Evolutionary conservation across 1,140 invertebrate species (phyloP).

Genomic region (Orchesella cincta): DNA sequence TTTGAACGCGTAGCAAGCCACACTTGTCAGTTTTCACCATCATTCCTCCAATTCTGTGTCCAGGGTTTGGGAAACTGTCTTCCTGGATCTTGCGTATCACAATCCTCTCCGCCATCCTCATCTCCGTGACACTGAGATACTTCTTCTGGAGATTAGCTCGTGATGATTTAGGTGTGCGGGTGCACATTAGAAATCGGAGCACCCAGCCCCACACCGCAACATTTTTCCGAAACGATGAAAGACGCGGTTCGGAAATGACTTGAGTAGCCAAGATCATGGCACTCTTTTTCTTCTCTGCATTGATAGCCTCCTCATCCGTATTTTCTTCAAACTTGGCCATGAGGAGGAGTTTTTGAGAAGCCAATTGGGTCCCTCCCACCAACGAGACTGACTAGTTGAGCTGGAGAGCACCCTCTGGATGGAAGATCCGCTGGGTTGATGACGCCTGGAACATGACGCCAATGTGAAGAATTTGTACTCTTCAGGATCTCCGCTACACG

Average conservation of each 20-base stretch:
- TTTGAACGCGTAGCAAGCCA: background rate
- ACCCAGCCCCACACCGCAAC: background rate
- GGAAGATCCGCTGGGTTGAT: background rate
- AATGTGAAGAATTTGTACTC: background rate
- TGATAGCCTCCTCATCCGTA: background rate
- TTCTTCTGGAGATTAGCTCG: too few species aligned
- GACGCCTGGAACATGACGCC: background rate
- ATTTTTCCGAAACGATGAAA: background rate
- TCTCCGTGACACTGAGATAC: background rate
- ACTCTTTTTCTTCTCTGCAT: background rate
- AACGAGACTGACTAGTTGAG: background rate
- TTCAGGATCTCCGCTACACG: background rate
- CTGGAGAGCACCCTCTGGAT: too few species aligned
- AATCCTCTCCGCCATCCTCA: background rate
- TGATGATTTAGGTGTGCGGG: background rate
- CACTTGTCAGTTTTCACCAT: background rate
- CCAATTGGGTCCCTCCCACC: background rate
- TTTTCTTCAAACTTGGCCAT: too few species aligned
- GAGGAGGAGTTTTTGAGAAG: too few species aligned
- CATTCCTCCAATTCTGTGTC: background rate
- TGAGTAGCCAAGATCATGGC: background rate
- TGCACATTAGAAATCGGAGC: background rate
- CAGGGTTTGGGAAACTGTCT: background rate
- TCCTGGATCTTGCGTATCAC: background rate
- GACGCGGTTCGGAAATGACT: background rate